Percentiles rank a stretch among this genome's conserved stretches.
phyloP scores from a whole-genome alignment of 2,113 vertebrate species.

The Anseranas semipalmata region DNA sequence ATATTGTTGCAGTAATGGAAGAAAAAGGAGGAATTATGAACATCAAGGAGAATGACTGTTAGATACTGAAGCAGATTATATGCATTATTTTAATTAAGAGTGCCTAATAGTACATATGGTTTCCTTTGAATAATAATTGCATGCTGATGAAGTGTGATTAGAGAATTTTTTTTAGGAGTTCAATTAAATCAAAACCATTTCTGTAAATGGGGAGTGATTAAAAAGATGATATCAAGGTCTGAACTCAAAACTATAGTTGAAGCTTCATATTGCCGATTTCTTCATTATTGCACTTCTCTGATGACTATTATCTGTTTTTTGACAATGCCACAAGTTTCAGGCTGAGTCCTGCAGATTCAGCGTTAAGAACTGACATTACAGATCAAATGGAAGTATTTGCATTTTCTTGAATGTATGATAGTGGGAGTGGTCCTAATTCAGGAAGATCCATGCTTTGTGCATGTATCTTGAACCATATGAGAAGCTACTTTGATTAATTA shows the following conservation, averaged over 20 bases:
- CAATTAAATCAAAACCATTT: slow-evolving; percentile 76
- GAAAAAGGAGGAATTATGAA: slow-evolving; percentile 42
- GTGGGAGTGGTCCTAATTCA: not conserved
- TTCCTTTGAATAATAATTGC: slow-evolving; percentile 73
- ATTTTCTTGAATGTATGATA: not conserved
- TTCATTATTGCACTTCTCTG: slow-evolving; percentile 16
- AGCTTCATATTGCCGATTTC: slow-evolving; percentile 38
- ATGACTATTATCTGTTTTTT: slow-evolving; percentile 37
- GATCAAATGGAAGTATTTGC: not conserved
- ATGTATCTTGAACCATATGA: not conserved
- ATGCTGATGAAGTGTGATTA: slow-evolving; percentile 74
- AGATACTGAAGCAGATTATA: slow-evolving; percentile 53
- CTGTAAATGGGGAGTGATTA: slow-evolving; percentile 72
- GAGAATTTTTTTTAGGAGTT: slow-evolving; percentile 56
- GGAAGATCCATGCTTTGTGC: not conserved
- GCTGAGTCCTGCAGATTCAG: not conserved
- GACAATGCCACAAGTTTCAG: slow-evolving; percentile 50
- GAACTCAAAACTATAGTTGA: slow-evolving; percentile 57
- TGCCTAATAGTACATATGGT: slow-evolving; percentile 68
- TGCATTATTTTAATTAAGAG: slow-evolving; percentile 75
- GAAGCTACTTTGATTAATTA: not conserved
- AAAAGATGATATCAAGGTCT: slow-evolving; percentile 65
- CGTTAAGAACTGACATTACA: not conserved
- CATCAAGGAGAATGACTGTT: slow-evolving; percentile 40
- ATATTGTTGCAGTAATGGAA: slow-evolving; percentile 3